Evolutionary conservation across 2,797 vertebrate genomes (phyloP), one percentile per base, ranked within the genome.

Genomic region (Tiaroga cobitis): DNA sequence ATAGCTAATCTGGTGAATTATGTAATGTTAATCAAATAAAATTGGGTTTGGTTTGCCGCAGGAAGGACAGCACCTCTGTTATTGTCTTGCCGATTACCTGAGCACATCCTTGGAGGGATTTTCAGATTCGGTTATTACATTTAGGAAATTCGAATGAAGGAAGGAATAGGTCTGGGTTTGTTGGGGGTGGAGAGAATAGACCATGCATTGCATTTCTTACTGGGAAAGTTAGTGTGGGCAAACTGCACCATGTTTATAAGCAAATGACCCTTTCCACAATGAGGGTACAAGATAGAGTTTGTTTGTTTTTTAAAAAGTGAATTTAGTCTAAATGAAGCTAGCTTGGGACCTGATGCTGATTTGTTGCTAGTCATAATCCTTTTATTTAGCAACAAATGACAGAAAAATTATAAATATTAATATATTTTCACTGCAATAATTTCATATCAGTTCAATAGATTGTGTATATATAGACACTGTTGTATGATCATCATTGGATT

Each of bases 1-100:
- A 78, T 77, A 85, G 43, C 46, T 82, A 82, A 85, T 86, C 51
- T 77, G 49, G 26, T 59, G 61, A 84, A 86, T 84, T 84, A 65
- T 81, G 24, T 70, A 54, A 18, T 49, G 39, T 76, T 82, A 79
- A 87, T 92, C 26, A 85, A 87, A 56, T 88, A 34, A 82, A 61
- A 87, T n/a, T 49, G 46, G 39, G 49, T 70, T 54, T 80, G 43
- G 81, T 86, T 81, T 74, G 83, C 51, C 63, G 78, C 51, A 65
- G 73, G 63, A 72, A 65, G 29, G 51, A 63, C 8, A 49, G 13
- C 67, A 84, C 67, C 77, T 70, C 43, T 79, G 67, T 78, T 85
- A 49, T 75, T 69, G 59, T 63, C 7, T 46, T 34, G 32, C 9
- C 11, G 29, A 61, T 70, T 79, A 84, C 63, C 49, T 59, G 63